Conservation (phyloP, 2,888 invertebrate genomes). For the Drosophila affinis region DNA sequence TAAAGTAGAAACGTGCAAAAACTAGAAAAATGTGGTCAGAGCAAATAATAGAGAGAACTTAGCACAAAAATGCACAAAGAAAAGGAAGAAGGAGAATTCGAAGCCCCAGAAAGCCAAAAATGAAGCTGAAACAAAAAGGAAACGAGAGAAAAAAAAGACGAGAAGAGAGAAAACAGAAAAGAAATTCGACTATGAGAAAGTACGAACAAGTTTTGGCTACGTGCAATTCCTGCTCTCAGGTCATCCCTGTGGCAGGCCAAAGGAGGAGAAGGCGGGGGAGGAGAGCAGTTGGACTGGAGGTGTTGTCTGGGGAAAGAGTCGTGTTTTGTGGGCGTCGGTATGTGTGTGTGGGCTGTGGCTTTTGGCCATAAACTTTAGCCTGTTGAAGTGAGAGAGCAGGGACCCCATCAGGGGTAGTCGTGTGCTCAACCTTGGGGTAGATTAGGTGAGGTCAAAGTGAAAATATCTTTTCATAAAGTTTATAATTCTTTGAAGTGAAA, state of each 20-base stretch:
- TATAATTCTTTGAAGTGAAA: conserved; percentile 15
- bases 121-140: conserved; percentile 8
- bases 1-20: conserved; percentile 78
- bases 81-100: conserved; percentile 42
- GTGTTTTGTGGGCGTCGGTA: conserved; percentile 19
- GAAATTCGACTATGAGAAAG: conserved; percentile 53
- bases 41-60: conserved; percentile 71
- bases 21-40: conserved; percentile 75
- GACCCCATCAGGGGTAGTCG: conserved; percentile 46
- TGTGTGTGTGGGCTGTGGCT: conserved; percentile 70
- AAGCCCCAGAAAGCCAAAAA: neutral
- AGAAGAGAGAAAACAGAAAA: conserved; percentile 42
- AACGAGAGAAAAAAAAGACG: conserved; percentile 22
- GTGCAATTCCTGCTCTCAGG: conserved; percentile 74
- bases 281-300: neutral
- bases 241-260: conserved; percentile 50
- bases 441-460: conserved; percentile 7
- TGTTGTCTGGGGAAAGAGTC: conserved; percentile 8
- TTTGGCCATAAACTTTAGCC: conserved; percentile 71
- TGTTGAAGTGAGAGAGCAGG: conserved; percentile 50
- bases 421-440: conserved; percentile 11
- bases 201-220: conserved; percentile 68
- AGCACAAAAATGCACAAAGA: conserved; percentile 62
- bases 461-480: conserved; percentile 15
- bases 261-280: neutral